phyloP scores from a whole-genome alignment of 2,888 invertebrate genomes.

The Limnephilus lunatus region DNA sequence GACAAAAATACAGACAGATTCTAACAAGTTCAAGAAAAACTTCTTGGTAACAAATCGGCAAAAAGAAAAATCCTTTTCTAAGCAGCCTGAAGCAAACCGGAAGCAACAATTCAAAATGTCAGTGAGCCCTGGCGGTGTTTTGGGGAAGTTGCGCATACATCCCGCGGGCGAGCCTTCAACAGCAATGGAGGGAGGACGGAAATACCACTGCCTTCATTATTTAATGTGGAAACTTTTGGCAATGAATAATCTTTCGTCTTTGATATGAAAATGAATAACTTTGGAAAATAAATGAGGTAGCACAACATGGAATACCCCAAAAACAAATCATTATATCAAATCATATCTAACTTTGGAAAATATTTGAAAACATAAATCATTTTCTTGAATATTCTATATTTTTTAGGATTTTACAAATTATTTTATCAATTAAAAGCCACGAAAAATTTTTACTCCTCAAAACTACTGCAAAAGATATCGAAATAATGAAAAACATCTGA shows the following conservation, averaged over 20 bases:
- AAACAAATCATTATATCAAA: no score
- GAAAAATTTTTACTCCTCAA: background rate
- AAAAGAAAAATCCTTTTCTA: background rate
- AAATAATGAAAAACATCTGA: background rate
- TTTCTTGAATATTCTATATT: background rate
- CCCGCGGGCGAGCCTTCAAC: background rate
- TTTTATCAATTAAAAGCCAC: background rate
- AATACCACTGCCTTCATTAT: slow-evolving; percentile 27
- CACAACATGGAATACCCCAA: no score
- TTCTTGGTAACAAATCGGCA: background rate
- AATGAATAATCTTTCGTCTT: slow-evolving; percentile 38
- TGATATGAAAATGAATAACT: slow-evolving; percentile 17
- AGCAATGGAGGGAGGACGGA: background rate
- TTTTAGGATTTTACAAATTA: background rate
- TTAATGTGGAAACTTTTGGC: slow-evolving; percentile 37
- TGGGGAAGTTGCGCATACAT: background rate
- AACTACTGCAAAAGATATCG: background rate
- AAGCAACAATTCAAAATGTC: slow-evolving; percentile 21
- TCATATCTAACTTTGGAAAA: background rate
- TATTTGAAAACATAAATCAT: background rate
- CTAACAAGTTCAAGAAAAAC: background rate
- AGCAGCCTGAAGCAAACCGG: background rate
- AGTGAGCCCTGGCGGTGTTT: background rate
- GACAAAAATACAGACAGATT: background rate
- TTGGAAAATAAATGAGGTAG: background rate